Evolutionary conservation across 2,888 invertebrate genomes (phyloP).

Genomic region (Listrodromus nycthemerus): DNA sequence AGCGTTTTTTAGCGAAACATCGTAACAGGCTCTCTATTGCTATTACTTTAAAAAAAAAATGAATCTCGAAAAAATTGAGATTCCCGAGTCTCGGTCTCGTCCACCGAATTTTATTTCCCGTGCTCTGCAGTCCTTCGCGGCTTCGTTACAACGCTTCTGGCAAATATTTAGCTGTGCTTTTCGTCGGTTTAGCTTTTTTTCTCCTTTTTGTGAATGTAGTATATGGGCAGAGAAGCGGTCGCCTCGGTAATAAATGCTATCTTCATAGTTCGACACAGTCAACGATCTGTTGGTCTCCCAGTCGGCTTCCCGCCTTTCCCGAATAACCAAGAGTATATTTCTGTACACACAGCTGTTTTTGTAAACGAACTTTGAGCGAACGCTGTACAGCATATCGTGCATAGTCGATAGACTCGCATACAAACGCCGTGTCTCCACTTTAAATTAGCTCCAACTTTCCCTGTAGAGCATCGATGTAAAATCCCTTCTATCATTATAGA

Average conservation of each 20-base stretch:
- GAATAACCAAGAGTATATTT: slow-evolving; percentile 28
- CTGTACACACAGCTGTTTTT: slow-evolving; percentile 18
- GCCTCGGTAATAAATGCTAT: slow-evolving; percentile 63
- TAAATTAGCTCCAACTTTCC: slow-evolving; percentile 13
- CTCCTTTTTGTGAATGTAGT: slow-evolving; percentile 20
- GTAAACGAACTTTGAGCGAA: slow-evolving; percentile 26
- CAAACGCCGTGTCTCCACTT: slow-evolving; percentile 20
- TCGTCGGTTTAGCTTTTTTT: slow-evolving; percentile 23
- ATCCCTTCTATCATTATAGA: slow-evolving; percentile 12
- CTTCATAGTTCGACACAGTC: slow-evolving; percentile 42
- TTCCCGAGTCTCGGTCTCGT: not conserved
- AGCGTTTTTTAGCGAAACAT: slow-evolving; percentile 35
- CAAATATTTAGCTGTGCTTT: slow-evolving; percentile 36
- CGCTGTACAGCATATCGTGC: not conserved
- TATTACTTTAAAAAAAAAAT: not conserved
- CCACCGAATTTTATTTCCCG: slow-evolving; percentile 7
- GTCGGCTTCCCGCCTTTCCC: slow-evolving; percentile 31
- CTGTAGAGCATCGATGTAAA: slow-evolving; percentile 4
- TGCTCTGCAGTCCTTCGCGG: slow-evolving; percentile 8
- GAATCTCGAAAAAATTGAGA: not conserved
- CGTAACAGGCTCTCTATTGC: slow-evolving; percentile 24
- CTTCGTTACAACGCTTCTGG: slow-evolving; percentile 20
- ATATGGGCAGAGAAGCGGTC: slow-evolving; percentile 28
- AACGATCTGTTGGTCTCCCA: slow-evolving; percentile 32
- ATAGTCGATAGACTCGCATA: slow-evolving; percentile 11